Evolutionary conservation across 2,113 vertebrate species (phyloP), one percentile per base, ranked within the genome.

Genomic region (Jacana jacana): DNA sequence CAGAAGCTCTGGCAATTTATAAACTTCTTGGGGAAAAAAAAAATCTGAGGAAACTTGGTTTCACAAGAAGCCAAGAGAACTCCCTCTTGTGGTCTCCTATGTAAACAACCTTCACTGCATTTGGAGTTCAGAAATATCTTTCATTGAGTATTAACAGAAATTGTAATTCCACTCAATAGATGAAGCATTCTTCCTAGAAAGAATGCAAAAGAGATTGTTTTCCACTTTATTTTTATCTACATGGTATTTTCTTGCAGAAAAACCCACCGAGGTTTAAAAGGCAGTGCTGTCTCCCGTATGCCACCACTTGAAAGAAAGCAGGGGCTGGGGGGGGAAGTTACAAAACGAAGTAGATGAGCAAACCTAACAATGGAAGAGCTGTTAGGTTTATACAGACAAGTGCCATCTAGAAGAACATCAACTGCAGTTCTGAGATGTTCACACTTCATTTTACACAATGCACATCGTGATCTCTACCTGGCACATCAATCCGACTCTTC

Each of bases 221-320:
- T 97, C 95, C 96, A 97, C 93, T 98, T 98, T 98, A 97, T 98
- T 98, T 97, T 96, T 96, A 97, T 96, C 96, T 93, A 96, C 83
- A 97, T 85, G 95, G 95, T 92, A 91, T 96, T 97, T 97, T 95
- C 95, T 97, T 88, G 97, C 97, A 97, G 97, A 97, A 97, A 97
- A 97, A 93, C 97, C 97, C 97, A 94, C 96, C 97, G 77, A 84
- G 91, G 97, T 78, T 94, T 94, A 93, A 97, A 97, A 97, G 2
- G 92, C 96, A 96, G 97, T 83, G 94, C 97, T 93, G 75, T 91
- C 97, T 90, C 96, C 93, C 97, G 69, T 81, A 95, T 91, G 69
- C 63, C 91, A 94, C 88, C 96, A 96, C 77, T 94, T 91, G 76
- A 61, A 93, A 95, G 93, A 95, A 95, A 97, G 91, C 48, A 9